Base-by-base conservation (phyloP, 1,140 invertebrate genomes). In the Venturia canescens region DNA sequence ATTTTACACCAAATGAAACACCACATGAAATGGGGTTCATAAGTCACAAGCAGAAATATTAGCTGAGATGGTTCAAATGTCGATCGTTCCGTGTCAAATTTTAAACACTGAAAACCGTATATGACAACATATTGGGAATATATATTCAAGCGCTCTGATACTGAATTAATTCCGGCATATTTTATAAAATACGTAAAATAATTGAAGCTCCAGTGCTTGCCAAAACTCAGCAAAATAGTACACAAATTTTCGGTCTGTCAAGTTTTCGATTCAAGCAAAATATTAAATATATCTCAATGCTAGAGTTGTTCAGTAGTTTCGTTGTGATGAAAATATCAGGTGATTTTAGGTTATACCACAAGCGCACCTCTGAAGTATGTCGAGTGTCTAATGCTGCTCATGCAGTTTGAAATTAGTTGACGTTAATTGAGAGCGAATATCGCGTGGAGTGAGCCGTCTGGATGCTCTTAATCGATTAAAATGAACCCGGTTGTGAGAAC, bases 341-440 rank as follows among this genome's bases (percentile, higher is more conserved):
- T 77, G 57, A 7, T 27, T n/a, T 34, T 60, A 26, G 60, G 60
- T 44, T 50, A 38, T 77, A 66, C 75, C 75, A 27, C 60, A 57
- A 60, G 31, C 75, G 31, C 57, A 34, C 57, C 57, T 44, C 75
- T 77, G 75, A 77, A 57, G 75, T 77, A 77, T 60, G 31, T n/a
- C 34, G 57, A 15, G 34, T 77, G 75, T 77, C 57, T 21, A 60
- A 27, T 44, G 75, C 75, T 57, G 75, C 75, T 77, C 75, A 60
- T 44, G 57, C 75, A 77, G 75, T 77, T 66, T 77, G 75, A 77
- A 77, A 77, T 77, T 77, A 77, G 75, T 31, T 77, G 75, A 77
- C 75, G 75, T 38, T 77, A 77, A 77, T 77, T 77, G 75, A 77
- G 75, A 77, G 75, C 57, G 75, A 77, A 77, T 77, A 66, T 77